Evolutionary conservation across 1,140 invertebrate species (phyloP), one percentile per base, ranked within the genome.

Genomic region (Potamilus streckersoni): DNA sequence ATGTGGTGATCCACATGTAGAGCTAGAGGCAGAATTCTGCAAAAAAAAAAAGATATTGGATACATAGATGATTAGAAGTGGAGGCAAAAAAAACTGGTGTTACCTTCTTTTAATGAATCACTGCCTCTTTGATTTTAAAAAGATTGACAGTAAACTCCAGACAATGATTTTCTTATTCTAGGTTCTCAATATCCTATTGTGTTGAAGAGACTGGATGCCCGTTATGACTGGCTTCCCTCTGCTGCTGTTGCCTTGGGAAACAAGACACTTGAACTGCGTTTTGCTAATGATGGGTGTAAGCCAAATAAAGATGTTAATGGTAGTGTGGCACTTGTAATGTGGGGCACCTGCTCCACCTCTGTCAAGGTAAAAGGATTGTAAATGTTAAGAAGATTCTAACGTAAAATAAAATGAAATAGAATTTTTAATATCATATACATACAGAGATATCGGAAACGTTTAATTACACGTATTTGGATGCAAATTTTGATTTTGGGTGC

Each of bases 201-300:
- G 15, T 56, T 79, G 19, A 81, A 81, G 55, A 79, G 84, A 62
- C 65, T 83, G 60, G 83, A 85, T 80, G 84, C 83, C 27, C 79
- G 72, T 8, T 85, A 84, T 79, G 84, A 84, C 69, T 84, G 84
- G 84, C 63, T 85, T 20, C 84, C 81, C 8, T 79, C 73, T 62
- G 75, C 83, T 56, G 57, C n/a, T 15, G 66, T 62, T 59, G 61
- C 62, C 19, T 83, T 84, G 71, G 57, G 49, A 55, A 81, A 82
- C 69, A 79, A 78, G 17, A 81, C 79, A 13, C 16, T 77, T 5
- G 67, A 63, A 62, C 17, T 79, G 68, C 57, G 70, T 19, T n/a
- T 68, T 19, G 70, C 75, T 60, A 78, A 73, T 11, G 55, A 75
- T 71, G 83, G 84, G 15, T 85, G 82, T 58, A 17, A 74, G 8